phyloP scores from a whole-genome alignment of 2,113 vertebrate genomes.

The Mesocricetus auratus region DNA sequence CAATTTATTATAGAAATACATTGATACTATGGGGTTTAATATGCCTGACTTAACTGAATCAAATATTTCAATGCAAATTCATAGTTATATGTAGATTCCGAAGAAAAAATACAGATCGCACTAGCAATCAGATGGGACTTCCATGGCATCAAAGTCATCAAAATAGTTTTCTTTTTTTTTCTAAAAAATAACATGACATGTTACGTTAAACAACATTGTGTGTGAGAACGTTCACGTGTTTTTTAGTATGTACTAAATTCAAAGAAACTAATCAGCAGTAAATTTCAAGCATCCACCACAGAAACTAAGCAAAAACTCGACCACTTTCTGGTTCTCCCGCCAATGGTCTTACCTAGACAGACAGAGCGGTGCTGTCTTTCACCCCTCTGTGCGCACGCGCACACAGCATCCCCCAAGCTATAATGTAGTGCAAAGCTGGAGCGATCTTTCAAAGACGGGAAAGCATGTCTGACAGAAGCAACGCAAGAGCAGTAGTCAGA shows the following conservation, averaged over 20 bases:
- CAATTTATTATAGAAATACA: background rate
- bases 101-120: background rate
- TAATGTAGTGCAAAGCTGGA: background rate
- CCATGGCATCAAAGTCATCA: background rate
- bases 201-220: background rate
- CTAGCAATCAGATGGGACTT: background rate
- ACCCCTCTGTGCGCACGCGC: background rate
- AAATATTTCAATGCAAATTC: slow-evolving; percentile 8
- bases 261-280: background rate
- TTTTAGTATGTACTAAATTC: background rate
- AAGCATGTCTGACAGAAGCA: background rate
- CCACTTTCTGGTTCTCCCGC: too few relatives aligned
- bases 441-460: background rate
- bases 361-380: background rate
- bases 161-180: background rate
- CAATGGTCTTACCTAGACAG: background rate
- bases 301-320: background rate
- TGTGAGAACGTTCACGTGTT: background rate
- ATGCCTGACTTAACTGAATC: background rate
- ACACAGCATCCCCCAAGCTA: background rate
- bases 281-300: background rate
- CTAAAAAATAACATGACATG: background rate
- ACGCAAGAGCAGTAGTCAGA: slow-evolving; percentile 66
- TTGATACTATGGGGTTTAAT: background rate
- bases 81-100: background rate